These are phyloP conservation scores for Pseudopleuronectes americanus DNA, from an alignment of 2,797 vertebrate genomes.

Conservation along the genomic window DNA sequence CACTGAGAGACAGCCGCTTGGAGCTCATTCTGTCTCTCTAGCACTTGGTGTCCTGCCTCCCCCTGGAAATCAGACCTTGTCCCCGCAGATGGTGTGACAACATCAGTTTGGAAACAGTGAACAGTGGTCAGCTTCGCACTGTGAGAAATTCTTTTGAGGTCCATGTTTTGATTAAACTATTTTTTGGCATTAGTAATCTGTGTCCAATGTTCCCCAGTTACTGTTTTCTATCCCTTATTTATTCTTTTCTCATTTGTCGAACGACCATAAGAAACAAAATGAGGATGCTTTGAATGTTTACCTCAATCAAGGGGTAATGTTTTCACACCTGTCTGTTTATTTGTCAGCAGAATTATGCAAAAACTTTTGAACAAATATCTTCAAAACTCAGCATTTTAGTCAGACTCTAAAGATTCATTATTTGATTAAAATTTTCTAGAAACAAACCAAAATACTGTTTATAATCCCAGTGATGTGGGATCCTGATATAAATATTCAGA, in stretches of 20 bases:
- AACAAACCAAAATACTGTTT: too few species aligned
- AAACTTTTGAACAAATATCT: too few species aligned
- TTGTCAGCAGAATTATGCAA: too few species aligned
- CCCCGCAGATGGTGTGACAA: background rate
- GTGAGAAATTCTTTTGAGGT: slow-evolving; percentile 13
- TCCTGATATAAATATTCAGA: too few species aligned
- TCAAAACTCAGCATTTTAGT: too few species aligned
- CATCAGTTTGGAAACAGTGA: background rate
- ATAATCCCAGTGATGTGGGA: background rate
- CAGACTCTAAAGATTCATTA: too few species aligned
- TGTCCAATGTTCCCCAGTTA: slow-evolving; percentile 1
- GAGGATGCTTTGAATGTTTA: too few species aligned
- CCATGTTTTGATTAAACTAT: slow-evolving; percentile 23
- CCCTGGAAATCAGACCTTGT: slow-evolving; percentile 9
- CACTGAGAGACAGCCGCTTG: background rate
- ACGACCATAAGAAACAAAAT: background rate
- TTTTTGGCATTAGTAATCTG: slow-evolving; percentile 9
- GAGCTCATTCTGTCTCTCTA: background rate
- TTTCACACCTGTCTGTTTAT: too few species aligned
- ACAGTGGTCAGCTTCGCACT: background rate
- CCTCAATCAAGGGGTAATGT: too few species aligned
- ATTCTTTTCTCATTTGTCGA: background rate
- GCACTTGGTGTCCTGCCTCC: background rate
- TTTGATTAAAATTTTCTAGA: too few species aligned
- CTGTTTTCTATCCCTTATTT: slow-evolving; percentile 4